Conservation (phyloP, 2,888 invertebrate genomes). For the Balanococcus diminutus region DNA sequence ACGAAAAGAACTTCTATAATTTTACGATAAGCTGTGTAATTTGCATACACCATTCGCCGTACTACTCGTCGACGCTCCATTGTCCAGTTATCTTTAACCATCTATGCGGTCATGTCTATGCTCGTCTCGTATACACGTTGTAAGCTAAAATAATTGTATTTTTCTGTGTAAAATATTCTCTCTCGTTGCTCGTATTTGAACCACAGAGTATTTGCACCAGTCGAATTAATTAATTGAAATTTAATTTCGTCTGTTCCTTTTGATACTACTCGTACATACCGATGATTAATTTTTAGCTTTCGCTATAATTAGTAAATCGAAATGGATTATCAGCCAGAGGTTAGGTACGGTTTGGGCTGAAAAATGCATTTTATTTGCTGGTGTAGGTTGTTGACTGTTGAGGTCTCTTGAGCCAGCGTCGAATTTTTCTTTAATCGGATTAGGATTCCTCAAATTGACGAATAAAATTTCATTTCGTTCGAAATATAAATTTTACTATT, state of each 20-base stretch:
- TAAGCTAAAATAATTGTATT: background rate
- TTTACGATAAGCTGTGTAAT: background rate
- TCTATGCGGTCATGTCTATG: too few species aligned
- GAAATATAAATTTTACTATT: too few species aligned
- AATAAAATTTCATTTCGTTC: too few species aligned
- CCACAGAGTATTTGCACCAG: background rate
- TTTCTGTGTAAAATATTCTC: background rate
- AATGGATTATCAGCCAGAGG: background rate
- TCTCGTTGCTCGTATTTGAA: background rate
- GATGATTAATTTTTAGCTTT: background rate
- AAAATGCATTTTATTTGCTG: background rate
- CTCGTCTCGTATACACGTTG: background rate
- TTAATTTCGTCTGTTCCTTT: background rate
- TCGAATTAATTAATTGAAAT: conserved; percentile 15
- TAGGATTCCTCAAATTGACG: too few species aligned
- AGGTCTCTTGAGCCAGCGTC: too few species aligned
- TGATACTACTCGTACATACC: background rate
- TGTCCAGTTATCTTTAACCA: background rate
- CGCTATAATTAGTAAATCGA: background rate
- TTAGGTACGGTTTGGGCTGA: background rate
- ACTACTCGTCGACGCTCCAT: background rate
- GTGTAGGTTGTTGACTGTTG: background rate
- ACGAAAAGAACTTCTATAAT: background rate
- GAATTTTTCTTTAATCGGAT: too few species aligned
- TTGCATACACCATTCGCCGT: conserved; percentile 21